Conservation (phyloP, 2,797 vertebrate species). For the Eulemur coronatus region DNA sequence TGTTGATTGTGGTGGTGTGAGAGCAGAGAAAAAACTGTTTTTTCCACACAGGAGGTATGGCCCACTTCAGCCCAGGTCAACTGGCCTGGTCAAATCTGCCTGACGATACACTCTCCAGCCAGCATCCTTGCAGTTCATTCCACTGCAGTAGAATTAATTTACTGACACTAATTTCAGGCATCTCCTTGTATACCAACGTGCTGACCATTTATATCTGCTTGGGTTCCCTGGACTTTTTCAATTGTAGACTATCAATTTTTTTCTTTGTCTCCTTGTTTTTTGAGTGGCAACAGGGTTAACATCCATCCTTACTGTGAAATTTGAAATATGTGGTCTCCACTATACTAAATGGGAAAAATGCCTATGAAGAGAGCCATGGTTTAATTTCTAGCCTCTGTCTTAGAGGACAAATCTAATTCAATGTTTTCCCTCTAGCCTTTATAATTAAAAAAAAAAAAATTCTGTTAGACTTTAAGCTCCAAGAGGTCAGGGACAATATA, state of each 20-base stretch:
- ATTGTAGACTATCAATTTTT: neutral
- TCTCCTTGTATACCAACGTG: neutral
- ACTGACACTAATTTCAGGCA: neutral
- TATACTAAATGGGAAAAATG: neutral
- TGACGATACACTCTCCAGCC: neutral
- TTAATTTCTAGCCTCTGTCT: constrained; percentile 9
- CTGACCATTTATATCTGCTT: neutral
- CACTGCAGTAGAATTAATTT: neutral
- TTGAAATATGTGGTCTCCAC: neutral
- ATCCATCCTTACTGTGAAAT: neutral
- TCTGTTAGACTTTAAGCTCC: neutral
- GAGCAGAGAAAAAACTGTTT: neutral
- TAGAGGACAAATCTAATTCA: neutral
- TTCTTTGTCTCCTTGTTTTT: neutral
- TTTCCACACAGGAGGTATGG: neutral
- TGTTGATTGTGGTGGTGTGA: neutral
- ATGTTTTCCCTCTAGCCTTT: neutral
- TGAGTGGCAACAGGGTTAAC: neutral
- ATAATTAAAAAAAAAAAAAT: constrained; percentile 34
- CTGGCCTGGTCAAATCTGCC: neutral
- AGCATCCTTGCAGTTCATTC: neutral
- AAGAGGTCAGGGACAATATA: neutral
- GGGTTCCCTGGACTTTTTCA: neutral
- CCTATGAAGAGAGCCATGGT: neutral
- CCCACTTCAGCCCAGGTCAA: neutral